phyloP scores from a whole-genome alignment of 2,113 vertebrate species.

The Pandion haliaetus region DNA sequence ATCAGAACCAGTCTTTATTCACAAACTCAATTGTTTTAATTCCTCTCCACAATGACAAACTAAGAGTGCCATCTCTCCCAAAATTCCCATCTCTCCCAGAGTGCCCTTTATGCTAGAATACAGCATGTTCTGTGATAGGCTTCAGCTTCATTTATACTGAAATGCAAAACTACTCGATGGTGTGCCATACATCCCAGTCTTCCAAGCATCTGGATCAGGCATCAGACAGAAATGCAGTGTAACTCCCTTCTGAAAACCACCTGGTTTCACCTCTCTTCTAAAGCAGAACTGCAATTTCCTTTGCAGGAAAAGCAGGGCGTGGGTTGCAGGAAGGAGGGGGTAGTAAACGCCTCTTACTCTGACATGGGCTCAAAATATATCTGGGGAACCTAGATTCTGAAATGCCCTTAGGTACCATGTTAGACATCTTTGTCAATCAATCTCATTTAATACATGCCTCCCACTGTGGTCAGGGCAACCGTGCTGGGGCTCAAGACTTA shows the following conservation, averaged over 20 bases:
- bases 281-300: not conserved
- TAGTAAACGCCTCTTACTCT: not conserved
- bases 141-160: not conserved
- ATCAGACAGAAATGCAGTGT: not conserved
- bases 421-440: not conserved
- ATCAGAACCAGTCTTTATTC: not conserved
- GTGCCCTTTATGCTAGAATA: not conserved
- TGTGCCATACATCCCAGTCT: not conserved
- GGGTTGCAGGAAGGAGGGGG: not conserved
- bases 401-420: not conserved
- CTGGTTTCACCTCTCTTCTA: not conserved
- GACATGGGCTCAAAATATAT: not conserved
- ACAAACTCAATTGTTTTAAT: not conserved
- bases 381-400: not conserved
- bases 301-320: not conserved
- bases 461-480: rapidly evolving
- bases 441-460: not conserved
- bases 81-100: not conserved
- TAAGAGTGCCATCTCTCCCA: not conserved
- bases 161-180: not conserved
- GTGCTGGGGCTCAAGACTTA: not conserved
- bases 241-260: not conserved
- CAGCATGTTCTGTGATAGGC: not conserved
- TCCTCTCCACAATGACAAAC: not conserved
- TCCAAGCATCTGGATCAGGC: not conserved